These are phyloP conservation scores for Poecile montanus DNA, from an alignment of 2,797 vertebrate genomes.

Conservation along the genomic window DNA sequence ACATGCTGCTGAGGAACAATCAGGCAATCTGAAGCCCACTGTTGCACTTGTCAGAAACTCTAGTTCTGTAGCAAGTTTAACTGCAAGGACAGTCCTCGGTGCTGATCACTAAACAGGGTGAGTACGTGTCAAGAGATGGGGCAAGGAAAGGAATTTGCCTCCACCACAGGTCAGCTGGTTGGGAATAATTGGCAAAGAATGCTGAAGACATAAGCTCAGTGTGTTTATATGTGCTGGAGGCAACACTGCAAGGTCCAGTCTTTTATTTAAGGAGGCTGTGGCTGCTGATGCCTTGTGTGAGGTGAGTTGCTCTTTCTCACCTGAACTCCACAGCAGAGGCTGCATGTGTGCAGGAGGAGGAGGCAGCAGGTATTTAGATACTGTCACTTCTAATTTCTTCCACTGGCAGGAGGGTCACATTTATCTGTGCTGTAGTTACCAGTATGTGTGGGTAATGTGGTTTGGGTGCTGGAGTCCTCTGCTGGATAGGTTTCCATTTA, in stretches of 20 bases:
- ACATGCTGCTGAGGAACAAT: not conserved
- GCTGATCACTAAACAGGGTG: not conserved
- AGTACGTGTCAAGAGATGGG: not conserved
- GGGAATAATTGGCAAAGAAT: not conserved
- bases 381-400: not conserved
- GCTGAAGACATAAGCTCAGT: not conserved
- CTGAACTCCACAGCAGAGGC: not conserved
- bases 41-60: not conserved
- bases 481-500: not conserved
- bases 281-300: not conserved
- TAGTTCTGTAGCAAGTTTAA: not conserved
- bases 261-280: not conserved
- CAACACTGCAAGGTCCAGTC: not conserved
- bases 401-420: not conserved
- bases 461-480: not conserved
- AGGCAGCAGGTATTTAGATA: not conserved
- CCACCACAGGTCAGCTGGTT: not conserved
- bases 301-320: not conserved
- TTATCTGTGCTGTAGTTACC: not conserved
- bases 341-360: not conserved
- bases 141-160: not conserved
- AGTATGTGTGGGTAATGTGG: not conserved
- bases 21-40: accelerated
- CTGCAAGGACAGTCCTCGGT: not conserved
- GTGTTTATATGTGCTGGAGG: not conserved